These are phyloP conservation scores for Myodes glareolus DNA, from an alignment of 2,113 vertebrate species.

Conservation along the genomic window DNA sequence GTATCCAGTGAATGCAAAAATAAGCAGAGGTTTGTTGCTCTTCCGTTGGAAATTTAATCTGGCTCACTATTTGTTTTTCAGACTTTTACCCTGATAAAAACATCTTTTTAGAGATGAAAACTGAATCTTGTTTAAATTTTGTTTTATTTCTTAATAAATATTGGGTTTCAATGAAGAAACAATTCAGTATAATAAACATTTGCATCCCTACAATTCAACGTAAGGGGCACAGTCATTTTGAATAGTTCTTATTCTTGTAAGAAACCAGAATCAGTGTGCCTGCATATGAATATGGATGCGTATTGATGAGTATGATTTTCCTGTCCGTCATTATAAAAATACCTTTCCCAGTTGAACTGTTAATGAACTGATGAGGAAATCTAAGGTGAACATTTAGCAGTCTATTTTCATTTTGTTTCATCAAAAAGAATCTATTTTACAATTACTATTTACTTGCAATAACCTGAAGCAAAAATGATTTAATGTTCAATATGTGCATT, in stretches of 20 bases:
- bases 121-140: slow-evolving; percentile 52
- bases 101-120: slow-evolving; percentile 61
- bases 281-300: slow-evolving; percentile 54
- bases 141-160: slow-evolving; percentile 71
- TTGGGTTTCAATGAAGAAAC: slow-evolving; percentile 57
- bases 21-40: slow-evolving; percentile 43
- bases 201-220: slow-evolving; percentile 20
- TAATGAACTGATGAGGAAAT: slow-evolving; percentile 84
- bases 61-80: slow-evolving; percentile 71
- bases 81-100: slow-evolving; percentile 68
- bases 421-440: slow-evolving; percentile 85
- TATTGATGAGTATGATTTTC: slow-evolving; percentile 73
- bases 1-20: slow-evolving; percentile 7
- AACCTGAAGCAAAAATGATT: slow-evolving; percentile 85
- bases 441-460: slow-evolving; percentile 86
- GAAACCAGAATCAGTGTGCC: slow-evolving; percentile 5
- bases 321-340: slow-evolving; percentile 74
- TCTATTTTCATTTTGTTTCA: slow-evolving; percentile 86
- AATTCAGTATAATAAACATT: slow-evolving; percentile 74
- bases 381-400: slow-evolving; percentile 82
- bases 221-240: slow-evolving; percentile 3
- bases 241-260: slow-evolving; percentile 39
- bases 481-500: slow-evolving; percentile 85
- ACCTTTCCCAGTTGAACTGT: slow-evolving; percentile 77
- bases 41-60: slow-evolving; percentile 72